These are phyloP conservation scores for Rattus rattus DNA, from an alignment of 2,113 vertebrate genomes.

Conservation along the genomic window DNA sequence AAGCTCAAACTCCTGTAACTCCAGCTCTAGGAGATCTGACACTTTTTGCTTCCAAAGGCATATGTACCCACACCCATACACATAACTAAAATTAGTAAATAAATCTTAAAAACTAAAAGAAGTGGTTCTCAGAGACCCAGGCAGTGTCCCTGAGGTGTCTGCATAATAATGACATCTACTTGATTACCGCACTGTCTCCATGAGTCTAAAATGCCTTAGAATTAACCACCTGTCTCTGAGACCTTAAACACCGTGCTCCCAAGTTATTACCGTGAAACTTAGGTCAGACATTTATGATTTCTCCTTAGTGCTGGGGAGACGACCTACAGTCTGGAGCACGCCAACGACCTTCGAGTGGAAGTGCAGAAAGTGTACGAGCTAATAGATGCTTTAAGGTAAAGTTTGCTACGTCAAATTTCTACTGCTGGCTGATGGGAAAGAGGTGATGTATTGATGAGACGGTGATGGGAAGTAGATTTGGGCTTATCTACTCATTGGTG, in stretches of 20 bases:
- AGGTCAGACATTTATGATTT: constrained; percentile 62
- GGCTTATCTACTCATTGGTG: neutral
- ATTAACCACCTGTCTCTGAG: neutral
- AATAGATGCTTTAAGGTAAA: constrained; percentile 96
- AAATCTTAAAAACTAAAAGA: neutral
- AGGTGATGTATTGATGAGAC: neutral
- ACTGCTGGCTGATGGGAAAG: neutral
- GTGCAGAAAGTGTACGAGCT: constrained; percentile 97
- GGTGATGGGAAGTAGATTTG: neutral
- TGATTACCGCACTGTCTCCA: neutral
- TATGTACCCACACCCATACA: neutral
- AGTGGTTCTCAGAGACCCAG: neutral
- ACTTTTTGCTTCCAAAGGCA: neutral
- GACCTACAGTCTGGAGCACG: constrained; percentile 93
- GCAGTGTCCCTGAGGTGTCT: neutral
- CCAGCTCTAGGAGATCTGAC: neutral
- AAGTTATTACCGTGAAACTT: neutral
- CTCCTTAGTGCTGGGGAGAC: constrained; percentile 94
- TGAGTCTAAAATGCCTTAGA: constrained; percentile 36
- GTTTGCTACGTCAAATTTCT: neutral
- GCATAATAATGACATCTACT: neutral
- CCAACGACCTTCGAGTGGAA: constrained; percentile 92
- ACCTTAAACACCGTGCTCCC: neutral
- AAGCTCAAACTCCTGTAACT: neutral
- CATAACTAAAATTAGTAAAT: neutral